Percentiles rank a stretch among this genome's conserved stretches.
Evolutionary conservation across 2,113 vertebrate genomes (phyloP).

Genomic region (Poeciliopsis occidentalis): DNA sequence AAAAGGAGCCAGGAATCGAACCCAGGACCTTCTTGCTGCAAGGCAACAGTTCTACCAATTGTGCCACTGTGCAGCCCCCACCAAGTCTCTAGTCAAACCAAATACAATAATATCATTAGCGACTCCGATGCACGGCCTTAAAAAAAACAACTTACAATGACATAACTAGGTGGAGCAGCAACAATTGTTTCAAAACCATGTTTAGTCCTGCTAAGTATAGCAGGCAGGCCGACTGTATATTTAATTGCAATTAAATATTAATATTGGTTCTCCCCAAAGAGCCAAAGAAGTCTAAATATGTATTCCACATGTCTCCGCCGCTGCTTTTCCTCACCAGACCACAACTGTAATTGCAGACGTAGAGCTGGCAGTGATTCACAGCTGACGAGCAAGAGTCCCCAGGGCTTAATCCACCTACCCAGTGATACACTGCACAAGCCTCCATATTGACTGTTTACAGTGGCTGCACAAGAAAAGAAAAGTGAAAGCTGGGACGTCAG

Average conservation of each 20-base stretch:
- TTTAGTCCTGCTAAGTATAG: slow-evolving; percentile 43
- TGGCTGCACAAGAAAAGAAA: slow-evolving; percentile 34
- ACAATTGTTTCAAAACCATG: slow-evolving; percentile 10
- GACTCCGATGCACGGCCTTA: slow-evolving; percentile 13
- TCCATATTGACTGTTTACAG: slow-evolving; percentile 32
- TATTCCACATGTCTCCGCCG: slow-evolving; percentile 53
- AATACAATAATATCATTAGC: slow-evolving; percentile 24
- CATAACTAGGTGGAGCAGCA: slow-evolving; percentile 39
- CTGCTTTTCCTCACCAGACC: slow-evolving; percentile 63
- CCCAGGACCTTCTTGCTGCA: too few relatives aligned
- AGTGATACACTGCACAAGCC: slow-evolving; percentile 16
- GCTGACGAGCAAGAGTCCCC: slow-evolving; percentile 22
- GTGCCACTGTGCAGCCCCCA: neutral
- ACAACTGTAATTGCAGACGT: slow-evolving; percentile 59
- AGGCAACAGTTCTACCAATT: too few relatives aligned
- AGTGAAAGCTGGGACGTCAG: slow-evolving; percentile 26
- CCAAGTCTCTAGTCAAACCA: slow-evolving; percentile 30
- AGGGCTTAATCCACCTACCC: slow-evolving; percentile 24
- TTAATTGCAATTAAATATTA: slow-evolving; percentile 63
- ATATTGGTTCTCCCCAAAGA: slow-evolving; percentile 55
- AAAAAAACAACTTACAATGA: slow-evolving; percentile 3
- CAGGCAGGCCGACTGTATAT: slow-evolving; percentile 24
- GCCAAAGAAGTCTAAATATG: slow-evolving; percentile 51
- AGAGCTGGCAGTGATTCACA: slow-evolving; percentile 41
- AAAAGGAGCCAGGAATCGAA: too few relatives aligned